Percentiles rank a stretch among this genome's conserved stretches.
Conservation (phyloP, 2,797 vertebrate genomes). For the Siniperca obscura region DNA sequence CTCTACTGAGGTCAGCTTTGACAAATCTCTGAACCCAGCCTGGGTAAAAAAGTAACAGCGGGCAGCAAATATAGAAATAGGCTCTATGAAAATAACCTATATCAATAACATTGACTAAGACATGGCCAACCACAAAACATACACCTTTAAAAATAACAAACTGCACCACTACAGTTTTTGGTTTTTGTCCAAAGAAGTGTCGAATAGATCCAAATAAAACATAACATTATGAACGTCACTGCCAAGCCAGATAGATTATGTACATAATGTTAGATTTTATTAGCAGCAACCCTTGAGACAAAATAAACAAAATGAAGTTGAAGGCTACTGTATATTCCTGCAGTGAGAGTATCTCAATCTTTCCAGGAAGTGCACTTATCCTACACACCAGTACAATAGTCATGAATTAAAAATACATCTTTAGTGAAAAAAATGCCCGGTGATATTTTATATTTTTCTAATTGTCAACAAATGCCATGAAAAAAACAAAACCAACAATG, state of each 20-base stretch:
- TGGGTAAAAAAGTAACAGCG: constrained; percentile 48
- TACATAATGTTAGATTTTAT: constrained; percentile 9
- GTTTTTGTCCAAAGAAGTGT: not conserved
- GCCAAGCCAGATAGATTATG: not conserved
- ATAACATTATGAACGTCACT: not conserved
- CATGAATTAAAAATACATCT: not conserved
- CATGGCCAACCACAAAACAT: constrained; percentile 38
- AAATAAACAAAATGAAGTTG: not conserved
- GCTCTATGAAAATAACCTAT: constrained; percentile 59
- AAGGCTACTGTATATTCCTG: not conserved
- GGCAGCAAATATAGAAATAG: constrained; percentile 60
- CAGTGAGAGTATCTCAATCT: not conserved
- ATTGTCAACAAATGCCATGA: not conserved
- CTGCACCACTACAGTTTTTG: constrained; percentile 4
- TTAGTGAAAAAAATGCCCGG: not conserved
- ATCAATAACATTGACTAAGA: constrained; percentile 64
- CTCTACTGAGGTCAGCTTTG: constrained; percentile 73
- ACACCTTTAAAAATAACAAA: constrained; percentile 42
- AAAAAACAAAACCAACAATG: too few species aligned
- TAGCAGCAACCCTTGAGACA: not conserved
- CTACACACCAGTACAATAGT: not conserved
- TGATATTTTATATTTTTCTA: not conserved
- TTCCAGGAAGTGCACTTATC: not conserved
- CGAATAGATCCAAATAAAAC: constrained; percentile 6
- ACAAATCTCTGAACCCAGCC: constrained; percentile 67